Evolutionary conservation across 2,113 vertebrate species (phyloP).

Genomic region (Cyprinodon variegatus): DNA sequence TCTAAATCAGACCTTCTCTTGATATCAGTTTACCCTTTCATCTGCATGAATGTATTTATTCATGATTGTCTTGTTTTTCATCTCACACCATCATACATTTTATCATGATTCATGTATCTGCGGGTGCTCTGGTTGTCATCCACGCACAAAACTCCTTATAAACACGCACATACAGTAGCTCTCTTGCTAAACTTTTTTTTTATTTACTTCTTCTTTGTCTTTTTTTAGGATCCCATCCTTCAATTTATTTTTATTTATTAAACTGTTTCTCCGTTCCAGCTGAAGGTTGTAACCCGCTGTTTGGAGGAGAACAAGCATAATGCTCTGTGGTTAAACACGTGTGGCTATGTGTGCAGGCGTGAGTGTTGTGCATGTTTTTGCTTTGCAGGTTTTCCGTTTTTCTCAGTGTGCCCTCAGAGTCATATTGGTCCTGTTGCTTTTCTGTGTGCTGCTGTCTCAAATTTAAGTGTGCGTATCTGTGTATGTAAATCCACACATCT

Average conservation of each 20-base stretch:
- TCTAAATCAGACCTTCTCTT: constrained; percentile 53
- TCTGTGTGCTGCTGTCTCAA: constrained; percentile 22
- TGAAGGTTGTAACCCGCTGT: constrained; percentile 32
- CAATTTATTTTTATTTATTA: constrained; percentile 28
- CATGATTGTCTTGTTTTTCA: constrained; percentile 42
- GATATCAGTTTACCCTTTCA: constrained; percentile 31
- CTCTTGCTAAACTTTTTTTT: constrained; percentile 22
- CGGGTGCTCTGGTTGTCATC: constrained; percentile 70
- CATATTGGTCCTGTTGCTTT: constrained; percentile 25
- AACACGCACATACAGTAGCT: constrained; percentile 16
- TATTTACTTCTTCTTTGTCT: constrained; percentile 12
- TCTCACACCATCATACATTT: constrained; percentile 47
- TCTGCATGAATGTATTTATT: constrained; percentile 43
- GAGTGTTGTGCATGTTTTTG: constrained; percentile 6
- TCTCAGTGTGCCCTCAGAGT: constrained; percentile 22
- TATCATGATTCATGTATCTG: constrained; percentile 43
- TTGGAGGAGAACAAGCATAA: constrained; percentile 38
- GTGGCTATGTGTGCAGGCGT: background rate
- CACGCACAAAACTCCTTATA: constrained; percentile 31
- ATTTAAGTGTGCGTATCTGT: constrained; percentile 15
- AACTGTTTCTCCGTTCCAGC: constrained; percentile 47
- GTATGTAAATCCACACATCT: constrained; percentile 40
- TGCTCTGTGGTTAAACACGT: constrained; percentile 12
- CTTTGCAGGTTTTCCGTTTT: constrained; percentile 11
- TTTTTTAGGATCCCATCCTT: constrained; percentile 21